Evolutionary conservation across 2,797 vertebrate species (phyloP).

Genomic region (Diceros bicornis): DNA sequence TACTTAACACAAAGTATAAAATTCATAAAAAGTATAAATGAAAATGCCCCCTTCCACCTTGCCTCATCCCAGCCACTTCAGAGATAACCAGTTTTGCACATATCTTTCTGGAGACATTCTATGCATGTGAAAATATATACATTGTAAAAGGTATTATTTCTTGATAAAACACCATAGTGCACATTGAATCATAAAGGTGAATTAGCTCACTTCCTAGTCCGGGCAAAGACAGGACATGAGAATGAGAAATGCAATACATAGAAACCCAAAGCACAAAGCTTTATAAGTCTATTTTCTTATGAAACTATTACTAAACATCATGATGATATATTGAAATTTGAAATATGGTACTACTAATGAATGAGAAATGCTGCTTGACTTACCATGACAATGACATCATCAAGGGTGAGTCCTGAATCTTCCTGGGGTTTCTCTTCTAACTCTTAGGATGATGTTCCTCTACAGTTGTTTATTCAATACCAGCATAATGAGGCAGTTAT

Average conservation of each 20-base stretch:
- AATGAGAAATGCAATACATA: constrained; percentile 8
- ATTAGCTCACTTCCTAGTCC: constrained; percentile 33
- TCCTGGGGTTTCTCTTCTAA: constrained; percentile 4
- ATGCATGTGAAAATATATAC: neutral
- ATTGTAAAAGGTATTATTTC: constrained; percentile 29
- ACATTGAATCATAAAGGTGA: neutral
- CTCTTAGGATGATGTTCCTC: neutral
- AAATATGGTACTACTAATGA: neutral
- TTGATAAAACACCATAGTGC: neutral
- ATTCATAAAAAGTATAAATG: constrained; percentile 12
- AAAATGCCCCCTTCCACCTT: neutral
- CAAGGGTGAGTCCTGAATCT: neutral
- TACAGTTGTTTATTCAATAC: neutral
- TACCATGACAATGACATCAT: neutral
- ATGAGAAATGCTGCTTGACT: neutral
- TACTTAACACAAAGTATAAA: constrained; percentile 2
- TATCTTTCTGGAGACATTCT: neutral
- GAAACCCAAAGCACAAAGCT: constrained; percentile 30
- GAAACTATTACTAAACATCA: neutral
- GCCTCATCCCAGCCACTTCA: neutral
- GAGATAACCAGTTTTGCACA: neutral
- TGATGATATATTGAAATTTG: neutral
- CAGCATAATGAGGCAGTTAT: neutral
- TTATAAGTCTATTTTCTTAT: constrained; percentile 23
- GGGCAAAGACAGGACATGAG: constrained; percentile 49